Evolutionary conservation across 2,797 vertebrate species (phyloP).

Genomic region (Schizothorax lantsangensis): DNA sequence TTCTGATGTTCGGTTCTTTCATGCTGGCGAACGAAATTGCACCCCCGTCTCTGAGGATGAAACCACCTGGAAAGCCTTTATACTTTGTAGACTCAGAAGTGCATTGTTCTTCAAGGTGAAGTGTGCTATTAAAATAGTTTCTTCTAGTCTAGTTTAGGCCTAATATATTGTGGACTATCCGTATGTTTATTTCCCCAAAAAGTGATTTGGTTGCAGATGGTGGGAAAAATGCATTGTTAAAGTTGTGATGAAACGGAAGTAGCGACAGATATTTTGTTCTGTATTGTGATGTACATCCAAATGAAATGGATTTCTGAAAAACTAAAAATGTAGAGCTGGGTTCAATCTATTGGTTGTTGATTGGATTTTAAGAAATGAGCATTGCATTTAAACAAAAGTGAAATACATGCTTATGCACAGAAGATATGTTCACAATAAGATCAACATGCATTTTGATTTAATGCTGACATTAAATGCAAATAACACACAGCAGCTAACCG

Average conservation of each 20-base stretch:
- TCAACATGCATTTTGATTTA: background rate
- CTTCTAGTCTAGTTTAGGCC: background rate
- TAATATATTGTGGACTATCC: background rate
- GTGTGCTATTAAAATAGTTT: background rate
- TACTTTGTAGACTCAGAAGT: background rate
- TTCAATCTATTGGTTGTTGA: background rate
- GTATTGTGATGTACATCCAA: background rate
- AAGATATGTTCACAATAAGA: background rate
- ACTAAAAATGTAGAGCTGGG: background rate
- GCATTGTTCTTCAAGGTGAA: background rate
- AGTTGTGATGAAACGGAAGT: background rate
- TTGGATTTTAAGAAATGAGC: background rate
- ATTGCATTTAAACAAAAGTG: background rate
- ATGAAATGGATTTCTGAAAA: background rate
- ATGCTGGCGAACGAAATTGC: background rate
- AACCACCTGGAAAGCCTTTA: constrained; percentile 4
- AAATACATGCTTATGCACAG: background rate
- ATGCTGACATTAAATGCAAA: background rate
- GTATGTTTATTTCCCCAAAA: background rate
- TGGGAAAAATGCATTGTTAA: background rate
- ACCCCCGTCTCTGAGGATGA: background rate
- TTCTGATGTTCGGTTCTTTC: constrained; percentile 6
- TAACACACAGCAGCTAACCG: background rate
- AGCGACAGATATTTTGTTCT: background rate
- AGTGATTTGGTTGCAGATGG: background rate